phyloP scores from a whole-genome alignment of 1,140 invertebrate genomes.

The Euura lappo region DNA sequence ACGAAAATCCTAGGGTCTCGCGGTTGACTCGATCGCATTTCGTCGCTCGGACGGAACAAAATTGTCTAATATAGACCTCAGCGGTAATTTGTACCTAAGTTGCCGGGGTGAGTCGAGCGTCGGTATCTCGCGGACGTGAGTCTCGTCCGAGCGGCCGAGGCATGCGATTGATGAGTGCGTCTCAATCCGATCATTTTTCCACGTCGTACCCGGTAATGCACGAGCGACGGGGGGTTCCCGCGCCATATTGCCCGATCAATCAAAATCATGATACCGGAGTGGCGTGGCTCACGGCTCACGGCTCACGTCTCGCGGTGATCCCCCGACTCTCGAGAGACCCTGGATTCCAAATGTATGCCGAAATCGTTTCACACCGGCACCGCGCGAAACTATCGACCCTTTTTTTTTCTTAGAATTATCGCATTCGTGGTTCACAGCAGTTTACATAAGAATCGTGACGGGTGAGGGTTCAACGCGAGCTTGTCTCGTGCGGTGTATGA shows the following conservation, averaged over 20 bases:
- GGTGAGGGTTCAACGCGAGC: background rate
- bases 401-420: background rate
- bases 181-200: slow-evolving; percentile 59
- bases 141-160: background rate
- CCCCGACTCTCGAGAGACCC: background rate
- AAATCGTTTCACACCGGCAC: background rate
- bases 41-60: too few species aligned
- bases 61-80: background rate
- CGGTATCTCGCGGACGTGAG: too few species aligned
- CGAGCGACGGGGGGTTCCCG: slow-evolving; percentile 55
- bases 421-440: background rate
- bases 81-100: background rate
- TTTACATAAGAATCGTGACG: background rate
- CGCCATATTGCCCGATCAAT: slow-evolving; percentile 60
- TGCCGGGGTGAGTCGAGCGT: too few species aligned
- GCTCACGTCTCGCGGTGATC: too few species aligned
- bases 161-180: slow-evolving; percentile 59
- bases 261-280: slow-evolving; percentile 43
- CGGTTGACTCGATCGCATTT: too few species aligned
- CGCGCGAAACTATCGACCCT: background rate
- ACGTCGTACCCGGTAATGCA: slow-evolving; percentile 55
- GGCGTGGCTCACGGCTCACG: background rate
- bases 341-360: too few species aligned
- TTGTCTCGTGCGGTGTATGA: too few species aligned
- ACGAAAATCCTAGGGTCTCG: too few species aligned